Evolutionary conservation across 2,888 invertebrate species (phyloP).

Genomic region (Leptodirus hochenwartii): DNA sequence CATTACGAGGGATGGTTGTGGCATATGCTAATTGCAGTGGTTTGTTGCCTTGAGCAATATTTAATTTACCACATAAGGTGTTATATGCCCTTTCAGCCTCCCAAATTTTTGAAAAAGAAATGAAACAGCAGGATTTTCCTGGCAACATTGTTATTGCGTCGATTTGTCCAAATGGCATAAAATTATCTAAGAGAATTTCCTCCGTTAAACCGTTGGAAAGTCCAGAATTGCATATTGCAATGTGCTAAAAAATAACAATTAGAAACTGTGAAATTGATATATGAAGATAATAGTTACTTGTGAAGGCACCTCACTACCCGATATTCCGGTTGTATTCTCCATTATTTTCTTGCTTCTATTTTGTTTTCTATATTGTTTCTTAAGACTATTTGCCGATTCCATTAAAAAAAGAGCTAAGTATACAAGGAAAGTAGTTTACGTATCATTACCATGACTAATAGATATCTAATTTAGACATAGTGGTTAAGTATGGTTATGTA

Average conservation of each 20-base stretch:
- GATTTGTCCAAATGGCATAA: constrained; percentile 8
- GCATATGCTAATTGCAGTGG: constrained; percentile 48
- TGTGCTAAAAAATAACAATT: constrained; percentile 30
- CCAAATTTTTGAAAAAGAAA: constrained; percentile 35
- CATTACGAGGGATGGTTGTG: constrained; percentile 22
- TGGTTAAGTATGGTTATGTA: too few species aligned
- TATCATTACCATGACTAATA: too few species aligned
- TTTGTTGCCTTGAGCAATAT: constrained; percentile 36
- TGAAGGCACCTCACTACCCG: constrained; percentile 22
- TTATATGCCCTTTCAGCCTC: constrained; percentile 38
- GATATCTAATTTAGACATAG: too few species aligned
- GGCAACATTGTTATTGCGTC: constrained; percentile 36
- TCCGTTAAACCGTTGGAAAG: constrained; percentile 61
- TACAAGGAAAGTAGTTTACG: too few species aligned
- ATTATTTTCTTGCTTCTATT: constrained; percentile 28
- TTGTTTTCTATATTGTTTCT: constrained; percentile 29
- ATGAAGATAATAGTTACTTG: constrained; percentile 16
- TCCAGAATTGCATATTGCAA: constrained; percentile 75
- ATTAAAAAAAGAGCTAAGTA: too few species aligned
- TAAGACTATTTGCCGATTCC: too few species aligned
- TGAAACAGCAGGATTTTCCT: constrained; percentile 66
- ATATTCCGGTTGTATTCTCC: constrained; percentile 26
- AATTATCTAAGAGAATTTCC: constrained; percentile 37
- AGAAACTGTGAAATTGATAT: not conserved
- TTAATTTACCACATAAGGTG: constrained; percentile 38